Evolutionary conservation across 1,140 invertebrate genomes (phyloP).

Genomic region (Oreohelix idahoensis): DNA sequence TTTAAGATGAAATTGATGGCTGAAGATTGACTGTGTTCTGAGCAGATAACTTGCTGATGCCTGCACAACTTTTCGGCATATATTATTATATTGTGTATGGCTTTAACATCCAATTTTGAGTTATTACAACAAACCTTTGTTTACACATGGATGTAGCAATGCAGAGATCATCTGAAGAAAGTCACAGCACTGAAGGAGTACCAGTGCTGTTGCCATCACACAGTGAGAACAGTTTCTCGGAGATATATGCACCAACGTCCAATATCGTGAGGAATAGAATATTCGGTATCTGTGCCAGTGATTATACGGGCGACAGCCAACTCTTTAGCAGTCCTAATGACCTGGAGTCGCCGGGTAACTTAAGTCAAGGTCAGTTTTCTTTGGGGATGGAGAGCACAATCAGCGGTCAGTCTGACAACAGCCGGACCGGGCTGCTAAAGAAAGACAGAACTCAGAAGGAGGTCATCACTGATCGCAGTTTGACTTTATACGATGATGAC

Average conservation of each 20-base stretch:
- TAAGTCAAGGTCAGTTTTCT: constrained; percentile 38
- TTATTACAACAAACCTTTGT: too few relatives aligned
- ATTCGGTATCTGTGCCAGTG: background rate
- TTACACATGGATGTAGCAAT: background rate
- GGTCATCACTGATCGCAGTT: constrained; percentile 48
- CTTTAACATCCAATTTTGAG: too few relatives aligned
- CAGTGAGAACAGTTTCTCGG: background rate
- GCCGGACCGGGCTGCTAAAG: constrained; percentile 51
- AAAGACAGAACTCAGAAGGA: constrained; percentile 54
- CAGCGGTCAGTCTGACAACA: constrained; percentile 60
- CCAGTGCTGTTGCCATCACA: constrained; percentile 16
- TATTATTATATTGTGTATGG: too few relatives aligned
- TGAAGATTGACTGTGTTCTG: too few relatives aligned
- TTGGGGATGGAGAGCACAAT: constrained; percentile 51
- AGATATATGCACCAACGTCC: background rate
- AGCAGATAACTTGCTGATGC: too few relatives aligned
- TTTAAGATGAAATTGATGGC: too few relatives aligned
- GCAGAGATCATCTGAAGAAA: background rate
- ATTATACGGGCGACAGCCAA: background rate
- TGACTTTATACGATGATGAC: constrained; percentile 41
- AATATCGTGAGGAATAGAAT: background rate
- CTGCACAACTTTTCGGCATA: too few relatives aligned
- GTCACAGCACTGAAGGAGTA: background rate
- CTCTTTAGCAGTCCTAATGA: background rate
- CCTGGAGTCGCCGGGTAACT: constrained; percentile 34